Conservation (phyloP, 92 coral and sea anemone species). For the Palythoa grandiflora region DNA sequence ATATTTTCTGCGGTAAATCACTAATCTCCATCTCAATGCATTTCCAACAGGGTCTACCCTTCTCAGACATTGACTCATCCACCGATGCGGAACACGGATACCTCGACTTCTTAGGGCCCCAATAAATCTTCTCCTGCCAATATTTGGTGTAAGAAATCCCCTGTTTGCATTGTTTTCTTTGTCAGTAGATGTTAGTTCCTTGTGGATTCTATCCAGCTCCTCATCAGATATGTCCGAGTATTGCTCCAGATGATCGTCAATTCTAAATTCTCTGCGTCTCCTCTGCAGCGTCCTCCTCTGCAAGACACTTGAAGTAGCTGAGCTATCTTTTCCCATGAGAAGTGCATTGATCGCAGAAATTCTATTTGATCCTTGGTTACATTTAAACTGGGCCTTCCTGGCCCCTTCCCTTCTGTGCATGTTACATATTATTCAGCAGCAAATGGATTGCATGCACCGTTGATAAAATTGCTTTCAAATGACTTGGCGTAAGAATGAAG, state of each 20-base stretch:
- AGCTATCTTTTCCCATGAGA: slow-evolving; percentile 70
- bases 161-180: slow-evolving; percentile 39
- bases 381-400: slow-evolving; percentile 54
- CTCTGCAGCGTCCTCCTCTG: slow-evolving; percentile 56
- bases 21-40: slow-evolving; percentile 67
- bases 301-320: slow-evolving; percentile 65
- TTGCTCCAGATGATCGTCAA: slow-evolving; percentile 49
- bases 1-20: slow-evolving; percentile 67
- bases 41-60: slow-evolving; percentile 69
- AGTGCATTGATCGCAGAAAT: slow-evolving; percentile 64
- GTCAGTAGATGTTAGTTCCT: slow-evolving; percentile 55
- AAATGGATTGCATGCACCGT: slow-evolving; percentile 43
- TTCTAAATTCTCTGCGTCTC: slow-evolving; percentile 49
- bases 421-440: slow-evolving; percentile 44
- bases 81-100: slow-evolving; percentile 66
- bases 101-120: slow-evolving; percentile 66
- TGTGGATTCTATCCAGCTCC: slow-evolving; percentile 58
- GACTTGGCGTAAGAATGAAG: slow-evolving; percentile 18
- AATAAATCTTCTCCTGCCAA: slow-evolving; percentile 75
- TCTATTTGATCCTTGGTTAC: slow-evolving; percentile 61
- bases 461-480: slow-evolving; percentile 8
- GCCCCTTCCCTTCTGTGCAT: slow-evolving; percentile 49
- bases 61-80: slow-evolving; percentile 60
- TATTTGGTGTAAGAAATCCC: slow-evolving; percentile 71
- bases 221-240: slow-evolving; percentile 69